These are phyloP conservation scores for Caenorhabditis sulstoni DNA, from an alignment of 2,888 invertebrate genomes.

Conservation along the genomic window DNA sequence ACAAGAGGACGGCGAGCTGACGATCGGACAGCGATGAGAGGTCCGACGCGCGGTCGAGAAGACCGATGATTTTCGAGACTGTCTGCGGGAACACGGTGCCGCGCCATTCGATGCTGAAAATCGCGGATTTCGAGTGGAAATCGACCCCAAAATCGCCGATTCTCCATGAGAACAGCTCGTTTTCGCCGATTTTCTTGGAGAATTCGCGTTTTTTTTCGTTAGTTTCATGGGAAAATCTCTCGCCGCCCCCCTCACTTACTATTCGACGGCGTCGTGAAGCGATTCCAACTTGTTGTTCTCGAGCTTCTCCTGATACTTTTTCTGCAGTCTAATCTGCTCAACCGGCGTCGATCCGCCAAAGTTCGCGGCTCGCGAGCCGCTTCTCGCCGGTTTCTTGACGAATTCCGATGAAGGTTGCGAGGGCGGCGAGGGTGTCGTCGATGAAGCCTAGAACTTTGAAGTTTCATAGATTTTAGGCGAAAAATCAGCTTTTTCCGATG, in stretches of 20 bases:
- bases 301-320: constrained; percentile 51
- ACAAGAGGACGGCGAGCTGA: constrained; percentile 54
- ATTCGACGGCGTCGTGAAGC: constrained; percentile 58
- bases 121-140: too few relatives aligned
- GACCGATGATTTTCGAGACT: constrained; percentile 34
- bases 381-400: not conserved
- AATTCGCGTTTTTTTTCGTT: too few relatives aligned
- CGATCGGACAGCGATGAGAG: constrained; percentile 49
- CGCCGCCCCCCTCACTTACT: too few relatives aligned
- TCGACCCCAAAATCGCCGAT: too few relatives aligned
- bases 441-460: constrained; percentile 18
- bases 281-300: constrained; percentile 46
- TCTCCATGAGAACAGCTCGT: too few relatives aligned
- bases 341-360: constrained; percentile 10
- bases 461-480: too few relatives aligned
- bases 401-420: not conserved
- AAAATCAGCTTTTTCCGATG: too few relatives aligned
- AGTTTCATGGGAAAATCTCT: not conserved
- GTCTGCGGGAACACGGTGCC: constrained; percentile 50
- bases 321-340: constrained; percentile 52
- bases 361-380: too few relatives aligned
- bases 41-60: constrained; percentile 31
- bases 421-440: constrained; percentile 2
- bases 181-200: not conserved
- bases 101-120: constrained; percentile 57